Evolutionary conservation across 2,113 vertebrate genomes (phyloP).

Genomic region (Micronycteris hirsuta): DNA sequence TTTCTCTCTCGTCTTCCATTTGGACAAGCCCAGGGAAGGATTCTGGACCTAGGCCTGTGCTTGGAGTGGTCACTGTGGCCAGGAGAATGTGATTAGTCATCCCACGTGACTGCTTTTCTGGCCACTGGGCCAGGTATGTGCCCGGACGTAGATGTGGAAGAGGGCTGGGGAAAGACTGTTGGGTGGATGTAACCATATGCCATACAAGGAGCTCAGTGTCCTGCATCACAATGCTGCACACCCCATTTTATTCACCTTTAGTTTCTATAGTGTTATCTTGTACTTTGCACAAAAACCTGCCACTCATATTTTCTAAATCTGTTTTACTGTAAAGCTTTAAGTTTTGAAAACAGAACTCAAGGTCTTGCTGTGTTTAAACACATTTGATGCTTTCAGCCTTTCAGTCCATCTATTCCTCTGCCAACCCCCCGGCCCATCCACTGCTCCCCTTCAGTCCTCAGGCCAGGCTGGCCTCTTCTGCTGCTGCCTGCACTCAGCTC

Average conservation of each 20-base stretch:
- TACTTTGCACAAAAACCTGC: background rate
- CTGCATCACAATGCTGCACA: accelerated
- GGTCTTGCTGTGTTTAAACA: background rate
- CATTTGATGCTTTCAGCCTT: background rate
- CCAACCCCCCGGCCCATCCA: accelerated
- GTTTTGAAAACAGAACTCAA: background rate
- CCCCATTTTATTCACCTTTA: background rate
- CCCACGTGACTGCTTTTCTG: background rate
- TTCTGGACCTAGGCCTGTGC: background rate
- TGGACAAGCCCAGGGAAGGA: background rate
- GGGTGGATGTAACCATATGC: background rate
- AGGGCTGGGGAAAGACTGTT: background rate
- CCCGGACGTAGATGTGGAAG: background rate
- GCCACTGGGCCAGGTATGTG: background rate
- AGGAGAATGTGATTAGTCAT: background rate
- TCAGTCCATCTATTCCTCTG: background rate
- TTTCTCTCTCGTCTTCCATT: background rate
- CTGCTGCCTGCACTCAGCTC: background rate
- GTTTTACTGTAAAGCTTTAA: background rate
- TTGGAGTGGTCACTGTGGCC: background rate
- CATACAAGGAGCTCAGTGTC: too few species aligned
- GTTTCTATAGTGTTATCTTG: background rate
- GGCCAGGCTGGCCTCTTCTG: background rate
- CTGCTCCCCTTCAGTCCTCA: background rate
- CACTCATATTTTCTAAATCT: background rate